Base-by-base conservation (phyloP, 2,113 vertebrate species). In the Spea multiplicata region DNA sequence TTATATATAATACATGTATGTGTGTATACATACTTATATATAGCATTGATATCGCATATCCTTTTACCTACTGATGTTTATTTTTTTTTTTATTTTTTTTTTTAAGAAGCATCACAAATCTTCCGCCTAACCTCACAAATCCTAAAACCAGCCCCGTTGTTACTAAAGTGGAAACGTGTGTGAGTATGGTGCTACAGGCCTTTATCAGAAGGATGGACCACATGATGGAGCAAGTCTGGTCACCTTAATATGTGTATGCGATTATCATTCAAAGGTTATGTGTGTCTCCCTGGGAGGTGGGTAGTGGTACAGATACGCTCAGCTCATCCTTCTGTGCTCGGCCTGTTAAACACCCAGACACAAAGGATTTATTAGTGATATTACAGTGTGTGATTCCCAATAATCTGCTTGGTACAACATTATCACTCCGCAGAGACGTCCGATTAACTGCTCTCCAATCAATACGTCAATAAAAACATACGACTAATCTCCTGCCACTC, bases 371-470 rank as follows among this genome's bases (percentile, higher is more conserved):
- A 90, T 89, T 82, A 82, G 84, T 86, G 84, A 86, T 84, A 88
- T 88, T 87, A 90, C 86, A 85, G 85, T 84, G 85, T 85, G 88
- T 88, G 88, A 89, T 89, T 88, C 87, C 88, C 86, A 86, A 88
- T 89, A 90, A 90, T 90, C 87, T 87, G 85, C 83, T 84, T 83
- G 83, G 86, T 84, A 86, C 86, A 90, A 83, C 83, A 80, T 86
- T 91, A 89, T 89, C 89, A 86, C 88, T 86, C 88, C 78, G 86
- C 84, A 88, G 88, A 84, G 87, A 88, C 90, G 85, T 81, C 87
- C 88, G 91, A 91, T 92, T 92, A 93, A 89, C 90, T 85, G 82
- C 88, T 83, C 85, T 88, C 86, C 91, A 93, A 92, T 92, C 91
- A 93, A 92, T 90, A 88, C 81, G 83, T 89, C 90, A 89, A 89